Evolutionary conservation across 2,888 invertebrate genomes (phyloP).

Genomic region (Cancer borealis): DNA sequence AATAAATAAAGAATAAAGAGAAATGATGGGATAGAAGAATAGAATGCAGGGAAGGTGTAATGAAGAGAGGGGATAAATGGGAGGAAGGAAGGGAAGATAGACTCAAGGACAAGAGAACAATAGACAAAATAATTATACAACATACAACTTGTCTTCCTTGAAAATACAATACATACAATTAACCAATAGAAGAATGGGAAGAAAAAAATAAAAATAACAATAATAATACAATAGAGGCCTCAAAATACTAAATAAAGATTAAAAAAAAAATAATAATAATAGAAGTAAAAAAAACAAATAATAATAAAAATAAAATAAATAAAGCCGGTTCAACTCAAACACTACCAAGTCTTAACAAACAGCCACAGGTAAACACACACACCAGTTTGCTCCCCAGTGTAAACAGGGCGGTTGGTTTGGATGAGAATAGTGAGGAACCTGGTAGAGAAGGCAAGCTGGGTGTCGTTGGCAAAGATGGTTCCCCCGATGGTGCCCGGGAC

Average conservation of each 20-base stretch:
- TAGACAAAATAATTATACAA: neutral
- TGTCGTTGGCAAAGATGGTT: conserved; percentile 80
- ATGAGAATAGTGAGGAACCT: conserved; percentile 81
- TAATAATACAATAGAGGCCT: neutral
- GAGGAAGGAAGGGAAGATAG: neutral
- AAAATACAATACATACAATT: too few species aligned
- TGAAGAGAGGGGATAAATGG: neutral
- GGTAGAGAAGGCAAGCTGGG: conserved; percentile 80
- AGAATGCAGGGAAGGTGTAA: too few species aligned
- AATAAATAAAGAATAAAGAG: neutral
- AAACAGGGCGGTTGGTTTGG: conserved; percentile 81
- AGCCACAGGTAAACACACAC: neutral
- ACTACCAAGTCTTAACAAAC: neutral
- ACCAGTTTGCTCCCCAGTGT: conserved; percentile 78
- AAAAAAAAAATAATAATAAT: neutral
- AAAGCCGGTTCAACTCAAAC: neutral
- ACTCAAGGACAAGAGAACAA: neutral
- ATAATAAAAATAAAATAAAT: neutral
- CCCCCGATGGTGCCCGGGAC: conserved; percentile 79
- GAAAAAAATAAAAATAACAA: neutral
- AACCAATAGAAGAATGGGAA: neutral
- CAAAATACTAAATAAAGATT: too few species aligned
- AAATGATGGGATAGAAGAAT: too few species aligned
- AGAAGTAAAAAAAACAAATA: too few species aligned
- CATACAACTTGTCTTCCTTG: too few species aligned